These are phyloP conservation scores for Panthera uncia DNA, from an alignment of 2,113 vertebrate species.

Conservation along the genomic window DNA sequence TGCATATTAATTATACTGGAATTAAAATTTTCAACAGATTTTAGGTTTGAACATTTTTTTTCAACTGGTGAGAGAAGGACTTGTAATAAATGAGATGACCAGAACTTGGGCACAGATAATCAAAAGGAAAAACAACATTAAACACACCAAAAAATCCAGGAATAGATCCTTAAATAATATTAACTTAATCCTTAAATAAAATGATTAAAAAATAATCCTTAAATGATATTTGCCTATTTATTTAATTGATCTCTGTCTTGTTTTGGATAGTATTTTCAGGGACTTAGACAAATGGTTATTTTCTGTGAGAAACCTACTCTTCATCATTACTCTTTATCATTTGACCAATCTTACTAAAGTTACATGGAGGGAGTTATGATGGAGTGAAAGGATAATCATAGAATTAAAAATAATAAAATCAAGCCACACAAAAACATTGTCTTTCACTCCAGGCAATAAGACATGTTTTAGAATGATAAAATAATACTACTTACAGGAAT, in stretches of 20 bases:
- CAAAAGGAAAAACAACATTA: background rate
- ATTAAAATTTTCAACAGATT: background rate
- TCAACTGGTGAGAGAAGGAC: background rate
- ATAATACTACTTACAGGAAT: background rate
- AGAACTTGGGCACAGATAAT: conserved; percentile 24
- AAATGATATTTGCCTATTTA: conserved; percentile 11
- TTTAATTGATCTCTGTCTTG: background rate
- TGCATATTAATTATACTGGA: background rate
- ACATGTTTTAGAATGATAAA: conserved; percentile 17
- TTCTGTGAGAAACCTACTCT: conserved; percentile 31
- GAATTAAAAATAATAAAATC: conserved; percentile 43
- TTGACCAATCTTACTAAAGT: background rate
- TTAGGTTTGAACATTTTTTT: background rate
- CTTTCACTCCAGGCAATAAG: conserved; percentile 11
- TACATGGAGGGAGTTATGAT: conserved; percentile 30
- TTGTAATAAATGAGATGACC: background rate
- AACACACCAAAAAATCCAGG: background rate
- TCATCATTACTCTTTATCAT: background rate
- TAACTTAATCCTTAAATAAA: background rate
- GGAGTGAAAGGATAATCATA: conserved; percentile 15
- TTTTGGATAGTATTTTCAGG: background rate
- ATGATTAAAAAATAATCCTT: background rate
- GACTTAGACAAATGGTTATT: conserved; percentile 17
- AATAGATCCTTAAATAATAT: conserved; percentile 1
- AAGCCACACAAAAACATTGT: background rate